Percentiles rank a stretch among this genome's conserved stretches.
phyloP scores from a whole-genome alignment of 23 tunicate genomes.

The Trididemnum clinides region DNA sequence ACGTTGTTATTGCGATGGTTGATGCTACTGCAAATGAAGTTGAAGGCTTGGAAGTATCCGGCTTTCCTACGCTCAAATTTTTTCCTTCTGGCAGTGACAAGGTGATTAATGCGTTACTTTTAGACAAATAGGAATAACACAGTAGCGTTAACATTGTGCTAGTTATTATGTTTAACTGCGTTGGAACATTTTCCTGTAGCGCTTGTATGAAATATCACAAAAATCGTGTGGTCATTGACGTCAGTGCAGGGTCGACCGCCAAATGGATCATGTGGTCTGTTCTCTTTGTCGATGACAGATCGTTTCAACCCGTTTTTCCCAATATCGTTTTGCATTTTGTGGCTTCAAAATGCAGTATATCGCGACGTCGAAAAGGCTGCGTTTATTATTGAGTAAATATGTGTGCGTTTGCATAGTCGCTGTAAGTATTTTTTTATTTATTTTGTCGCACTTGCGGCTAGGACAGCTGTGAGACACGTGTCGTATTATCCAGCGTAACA shows the following conservation, averaged over 20 bases:
- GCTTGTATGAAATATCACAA: no score
- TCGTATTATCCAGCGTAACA: no score
- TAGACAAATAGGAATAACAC: no score
- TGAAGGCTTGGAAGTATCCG: slow-evolving; percentile 75
- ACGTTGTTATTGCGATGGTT: slow-evolving; percentile 91
- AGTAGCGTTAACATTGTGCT: no score
- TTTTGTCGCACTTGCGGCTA: neutral
- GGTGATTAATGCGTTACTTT: slow-evolving; percentile 6
- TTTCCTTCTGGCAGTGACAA: slow-evolving; percentile 74
- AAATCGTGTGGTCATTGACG: neutral
- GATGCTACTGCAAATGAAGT: slow-evolving; percentile 95
- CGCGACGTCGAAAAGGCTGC: neutral
- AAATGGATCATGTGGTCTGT: no score
- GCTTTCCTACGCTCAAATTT: slow-evolving; percentile 97
- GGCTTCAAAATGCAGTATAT: no score
- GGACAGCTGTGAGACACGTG: no score
- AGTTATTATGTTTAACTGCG: no score
- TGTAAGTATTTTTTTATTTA: neutral
- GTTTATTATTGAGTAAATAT: neutral
- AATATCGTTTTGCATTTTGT: no score
- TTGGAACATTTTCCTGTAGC: no score
- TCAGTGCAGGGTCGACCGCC: neutral
- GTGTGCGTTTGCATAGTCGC: neutral
- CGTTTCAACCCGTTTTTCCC: no score
- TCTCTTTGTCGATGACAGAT: no score